Conservation (phyloP, 2,797 vertebrate genomes). For the Erpetoichthys calabaricus region DNA sequence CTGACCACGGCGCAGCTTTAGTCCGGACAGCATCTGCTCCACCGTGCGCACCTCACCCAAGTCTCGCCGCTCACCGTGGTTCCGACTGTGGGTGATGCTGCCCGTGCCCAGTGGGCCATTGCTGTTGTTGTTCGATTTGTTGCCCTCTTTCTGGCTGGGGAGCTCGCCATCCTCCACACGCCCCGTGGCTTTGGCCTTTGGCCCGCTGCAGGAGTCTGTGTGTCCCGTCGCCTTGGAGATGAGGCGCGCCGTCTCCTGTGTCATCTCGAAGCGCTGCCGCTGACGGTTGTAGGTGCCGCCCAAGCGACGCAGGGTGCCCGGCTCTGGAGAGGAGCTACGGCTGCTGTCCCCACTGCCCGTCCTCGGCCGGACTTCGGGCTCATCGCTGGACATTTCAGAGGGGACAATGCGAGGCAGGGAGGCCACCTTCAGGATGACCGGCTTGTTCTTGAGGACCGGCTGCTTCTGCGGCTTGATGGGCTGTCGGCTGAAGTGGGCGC, state of each 20-base stretch:
- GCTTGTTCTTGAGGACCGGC: constrained; percentile 25
- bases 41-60: constrained; percentile 30
- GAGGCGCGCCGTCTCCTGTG: constrained; percentile 33
- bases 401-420: constrained; percentile 25
- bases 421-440: constrained; percentile 25
- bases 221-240: constrained; percentile 19
- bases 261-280: constrained; percentile 30
- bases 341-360: constrained; percentile 31
- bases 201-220: background rate
- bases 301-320: constrained; percentile 10
- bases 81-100: constrained; percentile 10
- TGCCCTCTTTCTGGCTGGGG: no score
- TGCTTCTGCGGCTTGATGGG: constrained; percentile 55
- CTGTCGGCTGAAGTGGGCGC: constrained; percentile 60
- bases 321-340: constrained; percentile 37
- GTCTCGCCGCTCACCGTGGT: constrained; percentile 25
- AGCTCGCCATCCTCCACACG: no score
- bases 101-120: constrained; percentile 14
- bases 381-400: constrained; percentile 3
- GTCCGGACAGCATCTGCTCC: constrained; percentile 45
- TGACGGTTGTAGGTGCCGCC: constrained; percentile 3
- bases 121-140: background rate
- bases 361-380: constrained; percentile 1
- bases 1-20: constrained; percentile 38
- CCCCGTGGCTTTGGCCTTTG: no score